A percentile compares a stretch with the other conserved stretches of the same genome.
Evolutionary conservation across 35 echinoderm and acorn worm species (phyloP).

Genomic region (Lytechinus pictus): DNA sequence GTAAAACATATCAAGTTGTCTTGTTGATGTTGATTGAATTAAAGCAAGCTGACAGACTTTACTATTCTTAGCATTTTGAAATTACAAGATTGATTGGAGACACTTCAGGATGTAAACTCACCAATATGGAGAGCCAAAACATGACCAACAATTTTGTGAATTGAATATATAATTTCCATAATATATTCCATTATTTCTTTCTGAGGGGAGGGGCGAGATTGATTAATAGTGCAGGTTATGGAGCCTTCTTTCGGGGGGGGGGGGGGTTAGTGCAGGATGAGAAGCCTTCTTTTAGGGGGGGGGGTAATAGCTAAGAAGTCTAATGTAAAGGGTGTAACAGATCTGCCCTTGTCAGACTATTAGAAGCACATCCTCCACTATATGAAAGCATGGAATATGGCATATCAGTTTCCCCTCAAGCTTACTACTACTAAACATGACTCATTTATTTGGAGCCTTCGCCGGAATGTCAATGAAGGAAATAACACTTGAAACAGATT

Average conservation of each 20-base stretch:
- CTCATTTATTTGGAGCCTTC: conserved; percentile 10
- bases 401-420: neutral
- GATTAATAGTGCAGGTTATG: too few relatives aligned
- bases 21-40: too few relatives aligned
- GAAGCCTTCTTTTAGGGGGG: neutral
- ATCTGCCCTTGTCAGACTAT: neutral
- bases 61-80: neutral
- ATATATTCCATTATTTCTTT: too few relatives aligned
- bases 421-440: neutral
- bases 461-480: neutral
- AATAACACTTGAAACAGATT: conserved; percentile 42
- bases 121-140: neutral
- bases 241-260: neutral
- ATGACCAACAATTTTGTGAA: neutral
- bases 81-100: neutral
- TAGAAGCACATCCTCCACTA: neutral
- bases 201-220: too few relatives aligned
- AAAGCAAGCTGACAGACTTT: too few relatives aligned
- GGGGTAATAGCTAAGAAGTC: neutral
- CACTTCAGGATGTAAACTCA: neutral
- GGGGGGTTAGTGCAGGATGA: neutral
- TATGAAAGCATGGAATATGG: conserved; percentile 18
- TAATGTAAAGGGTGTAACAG: neutral
- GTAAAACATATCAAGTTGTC: too few relatives aligned
- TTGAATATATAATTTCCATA: neutral